phyloP scores from a whole-genome alignment of 2,113 vertebrate genomes.

The Axis porcinus region DNA sequence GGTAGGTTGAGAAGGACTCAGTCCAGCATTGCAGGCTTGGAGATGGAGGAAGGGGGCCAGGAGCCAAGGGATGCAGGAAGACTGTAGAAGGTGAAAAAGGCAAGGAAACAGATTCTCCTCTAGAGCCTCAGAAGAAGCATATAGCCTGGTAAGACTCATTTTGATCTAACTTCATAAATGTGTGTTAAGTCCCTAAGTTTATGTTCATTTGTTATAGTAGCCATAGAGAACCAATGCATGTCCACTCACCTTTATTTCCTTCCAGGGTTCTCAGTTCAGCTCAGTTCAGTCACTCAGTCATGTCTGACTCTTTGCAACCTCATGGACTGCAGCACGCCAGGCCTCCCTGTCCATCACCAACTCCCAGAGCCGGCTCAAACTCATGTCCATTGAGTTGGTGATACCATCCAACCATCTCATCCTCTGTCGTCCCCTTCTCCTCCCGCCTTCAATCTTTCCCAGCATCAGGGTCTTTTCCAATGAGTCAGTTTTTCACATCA shows the following conservation, averaged over 20 bases:
- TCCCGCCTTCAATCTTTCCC: accelerated
- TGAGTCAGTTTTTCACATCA: background rate
- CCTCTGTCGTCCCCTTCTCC: background rate
- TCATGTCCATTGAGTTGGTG: background rate
- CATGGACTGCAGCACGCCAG: background rate
- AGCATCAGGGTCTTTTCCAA: background rate
- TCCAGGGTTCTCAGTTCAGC: background rate
- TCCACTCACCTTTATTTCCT: background rate
- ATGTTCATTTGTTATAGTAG: background rate
- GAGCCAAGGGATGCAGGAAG: background rate
- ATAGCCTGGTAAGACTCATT: background rate
- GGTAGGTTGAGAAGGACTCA: background rate
- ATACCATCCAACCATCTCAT: background rate
- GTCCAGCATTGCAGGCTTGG: background rate
- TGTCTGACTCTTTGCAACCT: background rate
- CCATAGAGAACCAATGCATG: background rate
- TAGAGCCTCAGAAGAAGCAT: background rate
- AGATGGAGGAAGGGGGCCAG: background rate
- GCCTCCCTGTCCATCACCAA: background rate
- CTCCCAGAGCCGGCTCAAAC: background rate
- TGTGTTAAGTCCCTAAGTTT: background rate
- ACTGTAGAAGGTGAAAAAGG: background rate
- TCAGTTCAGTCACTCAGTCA: background rate
- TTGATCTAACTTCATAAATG: background rate
- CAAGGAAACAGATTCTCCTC: background rate